A percentile compares a stretch with the other conserved stretches of the same genome.
Conservation (phyloP, 2,888 invertebrate genomes). For the Sinelater perroti region DNA sequence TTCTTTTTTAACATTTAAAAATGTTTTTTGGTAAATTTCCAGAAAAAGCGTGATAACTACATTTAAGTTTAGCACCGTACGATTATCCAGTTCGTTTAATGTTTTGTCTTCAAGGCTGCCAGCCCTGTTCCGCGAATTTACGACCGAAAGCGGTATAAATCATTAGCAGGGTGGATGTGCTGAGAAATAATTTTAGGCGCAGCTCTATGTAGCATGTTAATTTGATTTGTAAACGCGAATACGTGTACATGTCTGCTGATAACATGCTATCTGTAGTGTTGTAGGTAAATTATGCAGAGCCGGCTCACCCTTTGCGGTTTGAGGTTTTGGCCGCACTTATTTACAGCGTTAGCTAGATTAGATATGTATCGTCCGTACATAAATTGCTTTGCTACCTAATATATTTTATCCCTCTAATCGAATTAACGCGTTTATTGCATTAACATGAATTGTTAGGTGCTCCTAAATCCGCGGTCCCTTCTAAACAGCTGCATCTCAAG, state of each 20-base stretch:
- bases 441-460: conserved; percentile 19
- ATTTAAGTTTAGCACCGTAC: too few relatives aligned
- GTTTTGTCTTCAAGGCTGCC: too few relatives aligned
- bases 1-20: too few relatives aligned
- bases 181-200: conserved; percentile 16
- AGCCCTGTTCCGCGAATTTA: too few relatives aligned
- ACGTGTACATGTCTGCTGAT: conserved; percentile 23
- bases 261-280: conserved; percentile 26
- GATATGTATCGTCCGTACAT: conserved; percentile 32
- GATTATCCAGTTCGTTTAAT: too few relatives aligned
- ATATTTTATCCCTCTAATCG: conserved; percentile 22
- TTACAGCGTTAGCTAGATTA: conserved; percentile 29
- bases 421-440: conserved; percentile 26
- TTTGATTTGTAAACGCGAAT: conserved; percentile 28
- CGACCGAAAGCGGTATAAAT: conserved; percentile 13
- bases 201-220: conserved; percentile 16
- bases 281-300: conserved; percentile 31
- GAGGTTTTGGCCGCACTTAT: conserved; percentile 28
- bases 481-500: too few relatives aligned
- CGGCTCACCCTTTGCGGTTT: conserved; percentile 31
- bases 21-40: too few relatives aligned
- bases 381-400: conserved; percentile 20
- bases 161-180: conserved; percentile 8
- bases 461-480: too few relatives aligned
- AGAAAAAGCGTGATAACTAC: too few relatives aligned